phyloP scores from a whole-genome alignment of 2,797 vertebrate genomes.

The Molossus alvarezi region DNA sequence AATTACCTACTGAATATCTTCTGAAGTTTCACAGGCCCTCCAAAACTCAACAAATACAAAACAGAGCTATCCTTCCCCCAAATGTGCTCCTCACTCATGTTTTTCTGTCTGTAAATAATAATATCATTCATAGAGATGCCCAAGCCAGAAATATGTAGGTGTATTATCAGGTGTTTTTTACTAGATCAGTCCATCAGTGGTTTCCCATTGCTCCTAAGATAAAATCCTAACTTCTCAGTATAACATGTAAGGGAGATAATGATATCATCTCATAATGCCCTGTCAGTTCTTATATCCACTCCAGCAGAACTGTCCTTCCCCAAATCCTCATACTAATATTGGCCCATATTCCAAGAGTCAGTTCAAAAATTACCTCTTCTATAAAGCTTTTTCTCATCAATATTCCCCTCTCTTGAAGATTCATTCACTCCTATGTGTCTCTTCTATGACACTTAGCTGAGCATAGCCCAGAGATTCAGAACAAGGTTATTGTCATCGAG shows the following conservation, averaged over 20 bases:
- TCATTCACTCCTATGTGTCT: not conserved
- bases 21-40: not conserved
- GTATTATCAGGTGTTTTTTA: not conserved
- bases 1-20: not conserved
- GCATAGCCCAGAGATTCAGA: not conserved
- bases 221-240: constrained; percentile 22
- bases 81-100: not conserved
- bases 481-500: constrained; percentile 7
- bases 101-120: not conserved
- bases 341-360: constrained; percentile 4
- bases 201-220: not conserved
- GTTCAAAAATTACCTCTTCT: constrained; percentile 1
- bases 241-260: not conserved
- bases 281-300: not conserved
- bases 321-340: constrained; percentile 15
- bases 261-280: not conserved
- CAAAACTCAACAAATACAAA: not conserved
- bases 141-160: not conserved
- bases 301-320: not conserved
- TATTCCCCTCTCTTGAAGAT: not conserved
- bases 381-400: constrained; percentile 5
- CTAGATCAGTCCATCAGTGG: not conserved
- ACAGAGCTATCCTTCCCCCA: not conserved
- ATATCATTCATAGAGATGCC: not conserved
- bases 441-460: not conserved